These are phyloP conservation scores for Bufotes viridis DNA, from an alignment of 2,797 vertebrate genomes.

Conservation along the genomic window DNA sequence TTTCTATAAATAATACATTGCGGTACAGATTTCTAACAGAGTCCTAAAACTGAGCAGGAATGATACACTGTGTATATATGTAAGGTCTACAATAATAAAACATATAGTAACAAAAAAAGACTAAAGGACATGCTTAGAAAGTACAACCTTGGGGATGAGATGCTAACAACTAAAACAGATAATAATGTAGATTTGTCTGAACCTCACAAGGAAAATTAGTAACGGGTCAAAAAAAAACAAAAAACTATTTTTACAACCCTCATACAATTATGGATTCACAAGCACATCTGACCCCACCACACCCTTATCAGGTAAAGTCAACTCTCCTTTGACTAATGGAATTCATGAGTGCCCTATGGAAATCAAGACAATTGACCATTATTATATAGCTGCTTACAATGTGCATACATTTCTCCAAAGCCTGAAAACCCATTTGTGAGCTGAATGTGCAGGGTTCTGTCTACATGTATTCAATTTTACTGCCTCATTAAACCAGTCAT, in stretches of 20 bases:
- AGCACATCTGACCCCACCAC: not conserved
- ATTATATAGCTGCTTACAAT: conserved; percentile 25
- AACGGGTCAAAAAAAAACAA: not conserved
- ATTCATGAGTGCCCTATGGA: conserved; percentile 23
- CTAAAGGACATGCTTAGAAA: not conserved
- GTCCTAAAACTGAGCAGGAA: not conserved
- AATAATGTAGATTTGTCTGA: not conserved
- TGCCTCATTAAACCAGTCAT: conserved; percentile 32
- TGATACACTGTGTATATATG: not conserved
- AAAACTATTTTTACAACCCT: not conserved
- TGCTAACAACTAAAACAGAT: not conserved
- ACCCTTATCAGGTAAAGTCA: not conserved
- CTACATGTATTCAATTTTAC: conserved; percentile 35
- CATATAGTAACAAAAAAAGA: not conserved
- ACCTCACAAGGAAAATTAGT: not conserved
- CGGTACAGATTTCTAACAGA: not conserved
- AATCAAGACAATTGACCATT: conserved; percentile 15
- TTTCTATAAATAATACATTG: not conserved
- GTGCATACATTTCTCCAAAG: conserved; percentile 27
- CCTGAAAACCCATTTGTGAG: conserved; percentile 30
- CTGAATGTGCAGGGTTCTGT: conserved; percentile 19
- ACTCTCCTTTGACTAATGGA: not conserved
- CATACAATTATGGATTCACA: not conserved
- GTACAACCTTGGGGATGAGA: not conserved
- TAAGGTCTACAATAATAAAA: not conserved